Evolutionary conservation across 2,888 invertebrate species (phyloP).

Genomic region (Ceriagrion tenellum): DNA sequence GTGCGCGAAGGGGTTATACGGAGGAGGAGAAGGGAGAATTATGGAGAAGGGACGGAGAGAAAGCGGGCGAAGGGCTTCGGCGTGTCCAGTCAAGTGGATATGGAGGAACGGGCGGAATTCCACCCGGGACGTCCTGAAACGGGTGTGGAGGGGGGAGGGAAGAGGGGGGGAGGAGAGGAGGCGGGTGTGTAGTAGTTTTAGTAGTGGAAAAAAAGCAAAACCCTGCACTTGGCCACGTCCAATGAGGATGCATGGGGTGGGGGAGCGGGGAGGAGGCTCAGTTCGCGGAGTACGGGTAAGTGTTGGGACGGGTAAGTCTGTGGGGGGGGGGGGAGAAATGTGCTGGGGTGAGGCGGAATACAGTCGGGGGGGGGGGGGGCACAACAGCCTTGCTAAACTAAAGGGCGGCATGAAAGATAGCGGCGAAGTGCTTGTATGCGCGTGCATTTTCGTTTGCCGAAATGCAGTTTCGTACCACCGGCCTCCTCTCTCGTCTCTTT

Average conservation of each 20-base stretch:
- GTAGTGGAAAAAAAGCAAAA: constrained; percentile 29
- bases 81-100: constrained; percentile 19
- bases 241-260: constrained; percentile 22
- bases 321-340: neutral
- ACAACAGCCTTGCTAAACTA: neutral
- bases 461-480: constrained; percentile 45
- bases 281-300: too few relatives aligned
- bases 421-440: neutral
- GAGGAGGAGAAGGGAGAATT: neutral
- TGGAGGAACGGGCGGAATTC: neutral
- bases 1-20: neutral
- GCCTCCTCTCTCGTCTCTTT: neutral
- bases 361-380: neutral
- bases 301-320: too few relatives aligned
- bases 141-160: neutral
- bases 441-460: constrained; percentile 64
- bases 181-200: too few relatives aligned
- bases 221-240: constrained; percentile 54
- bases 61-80: neutral
- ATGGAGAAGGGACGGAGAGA: neutral
- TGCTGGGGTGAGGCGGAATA: neutral
- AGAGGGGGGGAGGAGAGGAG: too few relatives aligned
- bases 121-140: neutral
- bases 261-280: neutral
- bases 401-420: constrained; percentile 64